A percentile compares a stretch with the other conserved stretches of the same genome.
These are phyloP conservation scores for Anabas testudineus DNA, from an alignment of 2,797 vertebrate species.

Conservation along the genomic window DNA sequence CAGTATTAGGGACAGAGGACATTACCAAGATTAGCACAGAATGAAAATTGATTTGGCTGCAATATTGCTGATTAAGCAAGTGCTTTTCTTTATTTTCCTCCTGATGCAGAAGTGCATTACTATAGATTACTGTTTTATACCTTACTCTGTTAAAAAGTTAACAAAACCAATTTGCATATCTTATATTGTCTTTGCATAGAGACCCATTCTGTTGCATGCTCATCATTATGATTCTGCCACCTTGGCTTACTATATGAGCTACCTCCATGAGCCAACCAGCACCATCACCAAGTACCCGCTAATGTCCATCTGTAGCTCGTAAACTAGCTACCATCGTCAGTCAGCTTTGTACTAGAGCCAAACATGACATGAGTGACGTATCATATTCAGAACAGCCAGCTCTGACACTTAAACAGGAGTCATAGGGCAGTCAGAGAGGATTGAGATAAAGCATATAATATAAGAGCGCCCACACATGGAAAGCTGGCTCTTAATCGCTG, in stretches of 20 bases:
- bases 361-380: no score
- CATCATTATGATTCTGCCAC: background rate
- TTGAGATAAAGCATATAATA: slow-evolving; percentile 30
- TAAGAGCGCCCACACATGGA: slow-evolving; percentile 15
- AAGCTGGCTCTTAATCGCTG: slow-evolving; percentile 34
- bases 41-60: slow-evolving; percentile 6
- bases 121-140: background rate
- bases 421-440: slow-evolving; percentile 26
- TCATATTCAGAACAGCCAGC: slow-evolving; percentile 38
- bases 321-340: background rate
- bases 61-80: slow-evolving; percentile 25
- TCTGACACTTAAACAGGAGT: slow-evolving; percentile 17
- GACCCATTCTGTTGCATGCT: background rate
- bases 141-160: background rate
- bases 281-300: no score
- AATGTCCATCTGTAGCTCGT: no score
- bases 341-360: background rate
- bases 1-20: slow-evolving; percentile 26
- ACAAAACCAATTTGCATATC: background rate
- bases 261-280: background rate
- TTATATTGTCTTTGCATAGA: background rate
- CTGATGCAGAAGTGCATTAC: background rate
- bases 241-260: no score
- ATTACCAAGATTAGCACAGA: slow-evolving; percentile 30
- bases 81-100: slow-evolving; percentile 10